A percentile compares a stretch with the other conserved stretches of the same genome.
Conservation (phyloP, 1,140 invertebrate species). For the Atta colombica region DNA sequence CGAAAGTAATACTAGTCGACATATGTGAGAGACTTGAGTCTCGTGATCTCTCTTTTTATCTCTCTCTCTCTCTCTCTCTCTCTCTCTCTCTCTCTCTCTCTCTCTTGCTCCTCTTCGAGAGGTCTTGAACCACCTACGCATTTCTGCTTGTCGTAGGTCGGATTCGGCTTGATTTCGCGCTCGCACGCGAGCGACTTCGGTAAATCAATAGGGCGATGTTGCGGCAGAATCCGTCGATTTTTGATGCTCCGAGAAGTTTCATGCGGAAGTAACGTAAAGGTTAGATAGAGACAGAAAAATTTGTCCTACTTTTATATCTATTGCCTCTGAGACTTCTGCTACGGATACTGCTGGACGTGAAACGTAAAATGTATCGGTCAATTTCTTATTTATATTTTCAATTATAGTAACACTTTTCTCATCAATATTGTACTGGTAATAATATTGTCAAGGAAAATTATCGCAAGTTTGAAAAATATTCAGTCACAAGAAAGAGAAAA, state of each 20-base stretch:
- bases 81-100: not conserved
- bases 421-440: not conserved
- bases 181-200: slow-evolving; percentile 37
- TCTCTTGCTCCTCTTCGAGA: not conserved
- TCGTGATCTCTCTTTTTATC: not conserved
- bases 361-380: not conserved
- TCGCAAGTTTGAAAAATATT: not conserved
- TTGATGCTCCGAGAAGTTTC: slow-evolving; percentile 32
- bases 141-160: slow-evolving; percentile 53
- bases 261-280: slow-evolving; percentile 24
- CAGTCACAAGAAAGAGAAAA: not conserved
- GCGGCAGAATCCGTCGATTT: slow-evolving; percentile 45
- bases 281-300: not conserved
- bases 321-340: slow-evolving; percentile 21
- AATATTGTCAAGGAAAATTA: not conserved
- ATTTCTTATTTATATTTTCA: slow-evolving; percentile 6
- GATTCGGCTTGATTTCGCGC: slow-evolving; percentile 17
- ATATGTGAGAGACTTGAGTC: not conserved
- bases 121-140: slow-evolving; percentile 31
- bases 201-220: slow-evolving; percentile 36
- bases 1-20: slow-evolving; percentile 15
- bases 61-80: not conserved
- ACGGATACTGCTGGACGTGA: not conserved
- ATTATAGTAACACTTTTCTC: not conserved
- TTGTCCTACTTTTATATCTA: slow-evolving; percentile 39